Conservation (phyloP, 2,888 invertebrate genomes). For the Volucella zonaria region DNA sequence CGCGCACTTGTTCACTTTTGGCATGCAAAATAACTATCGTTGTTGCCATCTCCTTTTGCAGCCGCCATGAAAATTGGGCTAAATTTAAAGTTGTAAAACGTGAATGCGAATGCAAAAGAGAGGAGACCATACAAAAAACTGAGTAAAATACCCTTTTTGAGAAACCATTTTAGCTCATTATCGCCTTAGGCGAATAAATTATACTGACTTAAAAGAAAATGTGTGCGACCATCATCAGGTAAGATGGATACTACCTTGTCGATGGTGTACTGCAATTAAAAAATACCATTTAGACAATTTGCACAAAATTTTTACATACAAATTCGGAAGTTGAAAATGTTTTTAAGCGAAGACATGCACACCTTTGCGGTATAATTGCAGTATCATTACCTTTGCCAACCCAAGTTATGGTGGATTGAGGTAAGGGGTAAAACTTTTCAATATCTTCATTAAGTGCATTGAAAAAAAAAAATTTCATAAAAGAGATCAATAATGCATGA, state of each 20-base stretch:
- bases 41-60: constrained; percentile 57
- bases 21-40: constrained; percentile 63
- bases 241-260: constrained; percentile 37
- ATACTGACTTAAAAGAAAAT: constrained; percentile 76
- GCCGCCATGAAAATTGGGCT: constrained; percentile 72
- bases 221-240: constrained; percentile 14
- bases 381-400: constrained; percentile 8
- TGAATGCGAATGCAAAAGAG: constrained; percentile 30
- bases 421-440: background rate
- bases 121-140: constrained; percentile 8
- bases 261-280: constrained; percentile 52
- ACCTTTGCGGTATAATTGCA: constrained; percentile 35
- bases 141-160: constrained; percentile 31
- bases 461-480: background rate
- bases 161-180: constrained; percentile 81
- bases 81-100: constrained; percentile 44
- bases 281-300: constrained; percentile 56
- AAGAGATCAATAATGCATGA: no score
- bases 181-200: constrained; percentile 82
- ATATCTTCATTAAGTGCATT: background rate
- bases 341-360: constrained; percentile 36
- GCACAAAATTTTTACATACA: constrained; percentile 59
- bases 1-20: constrained; percentile 52
- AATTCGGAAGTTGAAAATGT: constrained; percentile 52
- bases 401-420: background rate